Evolutionary conservation across 92 coral and sea anemone genomes (phyloP), one percentile per base, ranked within the genome.

Genomic region (Palythoa heliodiscus): DNA sequence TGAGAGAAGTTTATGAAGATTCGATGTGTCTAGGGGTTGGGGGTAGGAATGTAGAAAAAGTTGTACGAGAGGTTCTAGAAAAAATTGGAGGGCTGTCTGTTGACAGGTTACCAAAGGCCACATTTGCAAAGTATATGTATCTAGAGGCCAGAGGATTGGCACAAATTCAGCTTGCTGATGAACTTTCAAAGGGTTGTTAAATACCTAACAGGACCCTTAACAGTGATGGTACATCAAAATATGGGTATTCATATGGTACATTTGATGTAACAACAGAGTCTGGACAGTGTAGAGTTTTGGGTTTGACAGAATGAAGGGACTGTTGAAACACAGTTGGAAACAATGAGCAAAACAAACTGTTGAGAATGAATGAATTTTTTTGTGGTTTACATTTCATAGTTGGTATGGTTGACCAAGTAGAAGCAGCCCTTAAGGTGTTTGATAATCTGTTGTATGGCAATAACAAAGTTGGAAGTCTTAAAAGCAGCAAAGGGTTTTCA

Each of bases 391-490:
- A 74, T 54, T 73, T 84, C 75, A 76, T 84, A 48, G 87, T 84
- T 8, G 76, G 74, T 67, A 75, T 71, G 24, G 87, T 54, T 3
- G 55, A 83, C 11, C 70, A 83, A 83, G 78, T 71, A 83, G 74
- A 83, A 64, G 61, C 72, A 70, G 78, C 70, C 87, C 71, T 83
- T 47, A 70, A 83, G 63, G 75, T 84, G 77, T 84, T 84, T 72
- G 87, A 84, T 40, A 76, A 70, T 13, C 71, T 77, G 54, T 54
- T 78, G 43, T 55, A 76, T 54, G 87, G 73, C 52, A 76, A 66
- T 76, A 82, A 76, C 70, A 82, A 82, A 50, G 76, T 84, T 84
- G 29, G 87, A 73, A 72, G 75, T 72, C 61, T 24, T 2, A 68
- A 68, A 68, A 68, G 40, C 73, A 68, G 38, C 73, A 68, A 68